These are phyloP conservation scores for Hypocryptadius cinnamomeus DNA, from an alignment of 2,113 vertebrate species.

Conservation along the genomic window DNA sequence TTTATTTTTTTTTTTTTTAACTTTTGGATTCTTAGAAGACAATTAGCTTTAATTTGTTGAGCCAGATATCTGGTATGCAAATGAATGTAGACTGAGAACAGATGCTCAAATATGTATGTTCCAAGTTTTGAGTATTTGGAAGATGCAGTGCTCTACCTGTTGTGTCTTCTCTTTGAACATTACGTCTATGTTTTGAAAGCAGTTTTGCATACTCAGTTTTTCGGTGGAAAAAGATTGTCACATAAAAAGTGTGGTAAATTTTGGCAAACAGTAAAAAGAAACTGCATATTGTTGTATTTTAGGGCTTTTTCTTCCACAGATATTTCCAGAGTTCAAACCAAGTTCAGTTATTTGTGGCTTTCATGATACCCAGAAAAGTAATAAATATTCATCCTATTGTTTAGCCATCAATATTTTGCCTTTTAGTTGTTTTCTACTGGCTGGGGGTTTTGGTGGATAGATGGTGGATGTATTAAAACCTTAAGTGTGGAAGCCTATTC, in stretches of 20 bases:
- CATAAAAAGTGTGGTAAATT: neutral
- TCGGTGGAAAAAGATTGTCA: neutral
- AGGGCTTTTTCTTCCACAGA: neutral
- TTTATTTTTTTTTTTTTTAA: neutral
- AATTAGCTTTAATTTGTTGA: neutral
- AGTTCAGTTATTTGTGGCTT: neutral
- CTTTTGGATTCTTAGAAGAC: neutral
- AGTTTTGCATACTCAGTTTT: neutral
- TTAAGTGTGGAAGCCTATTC: neutral
- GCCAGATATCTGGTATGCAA: neutral
- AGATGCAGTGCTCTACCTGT: neutral
- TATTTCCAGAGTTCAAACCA: neutral
- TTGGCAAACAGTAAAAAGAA: neutral
- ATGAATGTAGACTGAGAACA: neutral
- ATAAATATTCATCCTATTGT: neutral
- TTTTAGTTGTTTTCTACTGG: neutral
- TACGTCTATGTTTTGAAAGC: neutral
- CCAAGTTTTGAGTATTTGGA: neutral
- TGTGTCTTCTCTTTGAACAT: neutral
- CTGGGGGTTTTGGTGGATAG: neutral
- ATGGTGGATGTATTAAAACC: neutral
- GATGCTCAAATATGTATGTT: neutral
- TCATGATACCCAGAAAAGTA: neutral
- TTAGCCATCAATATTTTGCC: neutral
- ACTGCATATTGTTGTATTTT: neutral